Conservation (phyloP, 2,113 vertebrate genomes). For the Datnioides undecimradiatus region DNA sequence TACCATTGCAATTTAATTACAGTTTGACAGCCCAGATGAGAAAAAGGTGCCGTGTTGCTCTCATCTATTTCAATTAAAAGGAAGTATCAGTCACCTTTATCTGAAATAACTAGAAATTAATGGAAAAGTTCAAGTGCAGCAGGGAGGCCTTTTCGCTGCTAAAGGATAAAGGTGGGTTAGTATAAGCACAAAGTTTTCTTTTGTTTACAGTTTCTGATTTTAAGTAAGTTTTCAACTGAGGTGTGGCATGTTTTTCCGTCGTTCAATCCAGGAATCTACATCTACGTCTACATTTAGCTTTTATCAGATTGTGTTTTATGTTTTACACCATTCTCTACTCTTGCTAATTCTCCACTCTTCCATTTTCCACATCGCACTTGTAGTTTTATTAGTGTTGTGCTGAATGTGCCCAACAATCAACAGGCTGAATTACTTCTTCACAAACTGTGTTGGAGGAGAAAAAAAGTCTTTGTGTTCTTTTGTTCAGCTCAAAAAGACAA, state of each 20-base stretch:
- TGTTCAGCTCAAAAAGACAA: too few species aligned
- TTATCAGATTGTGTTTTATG: background rate
- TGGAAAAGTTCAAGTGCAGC: slow-evolving; percentile 17
- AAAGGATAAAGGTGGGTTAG: too few species aligned
- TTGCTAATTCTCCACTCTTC: background rate
- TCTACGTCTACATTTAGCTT: too few species aligned
- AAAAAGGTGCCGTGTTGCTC: slow-evolving; percentile 4
- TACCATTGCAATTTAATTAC: slow-evolving; percentile 51
- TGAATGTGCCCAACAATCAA: too few species aligned
- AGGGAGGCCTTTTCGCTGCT: background rate
- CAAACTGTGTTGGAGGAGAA: background rate
- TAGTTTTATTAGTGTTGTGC: too few species aligned
- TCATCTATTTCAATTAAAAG: slow-evolving; percentile 65
- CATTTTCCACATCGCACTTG: background rate
- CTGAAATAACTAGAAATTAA: slow-evolving; percentile 19
- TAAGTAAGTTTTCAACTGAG: background rate
- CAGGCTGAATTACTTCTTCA: too few species aligned
- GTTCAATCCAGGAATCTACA: background rate
- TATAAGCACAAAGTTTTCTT: background rate
- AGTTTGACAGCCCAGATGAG: slow-evolving; percentile 23
- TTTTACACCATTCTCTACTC: background rate
- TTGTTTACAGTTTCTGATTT: background rate
- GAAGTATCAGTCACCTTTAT: slow-evolving; percentile 27
- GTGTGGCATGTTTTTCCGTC: background rate
- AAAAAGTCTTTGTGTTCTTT: too few species aligned